Percentiles rank a stretch among this genome's conserved stretches.
phyloP scores from a whole-genome alignment of 2,797 vertebrate genomes.

The Chloroceryle inda region DNA sequence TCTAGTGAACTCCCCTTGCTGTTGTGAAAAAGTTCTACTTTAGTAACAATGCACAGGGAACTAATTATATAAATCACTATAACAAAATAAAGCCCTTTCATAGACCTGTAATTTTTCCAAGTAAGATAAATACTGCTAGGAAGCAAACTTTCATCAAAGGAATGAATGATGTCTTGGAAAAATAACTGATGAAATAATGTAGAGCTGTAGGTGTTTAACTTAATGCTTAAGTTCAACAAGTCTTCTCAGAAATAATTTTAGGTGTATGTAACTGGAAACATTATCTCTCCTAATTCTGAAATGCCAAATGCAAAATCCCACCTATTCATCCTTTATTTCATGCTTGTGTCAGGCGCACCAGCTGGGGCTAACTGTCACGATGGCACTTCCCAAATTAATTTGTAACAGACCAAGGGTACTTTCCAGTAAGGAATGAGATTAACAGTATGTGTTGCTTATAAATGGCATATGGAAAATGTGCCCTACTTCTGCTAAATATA shows the following conservation, averaged over 20 bases:
- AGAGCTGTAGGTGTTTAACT: not conserved
- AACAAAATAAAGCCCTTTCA: constrained; percentile 17
- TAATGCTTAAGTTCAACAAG: not conserved
- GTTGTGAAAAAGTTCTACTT: not conserved
- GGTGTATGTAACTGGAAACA: constrained; percentile 40
- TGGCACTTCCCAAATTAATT: constrained; percentile 69
- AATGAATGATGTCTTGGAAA: constrained; percentile 16
- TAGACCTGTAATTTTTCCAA: constrained; percentile 14
- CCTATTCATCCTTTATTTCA: constrained; percentile 45
- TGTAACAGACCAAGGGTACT: constrained; percentile 60
- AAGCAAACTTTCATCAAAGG: not conserved
- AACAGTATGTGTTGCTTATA: constrained; percentile 12
- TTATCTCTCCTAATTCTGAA: constrained; percentile 30
- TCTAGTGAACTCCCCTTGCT: not conserved
- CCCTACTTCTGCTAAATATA: constrained; percentile 52
- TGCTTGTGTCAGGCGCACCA: not conserved
- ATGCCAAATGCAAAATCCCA: constrained; percentile 20
- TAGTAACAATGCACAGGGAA: not conserved
- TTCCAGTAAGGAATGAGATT: constrained; percentile 71
- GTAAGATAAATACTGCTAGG: constrained; percentile 19
- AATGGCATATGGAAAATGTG: constrained; percentile 54
- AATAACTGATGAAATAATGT: constrained; percentile 7
- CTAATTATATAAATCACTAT: not conserved
- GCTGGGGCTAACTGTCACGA: not conserved
- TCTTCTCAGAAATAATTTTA: constrained; percentile 40